Evolutionary conservation across 2,888 invertebrate genomes (phyloP).

Genomic region (Napeogenes sylphis): DNA sequence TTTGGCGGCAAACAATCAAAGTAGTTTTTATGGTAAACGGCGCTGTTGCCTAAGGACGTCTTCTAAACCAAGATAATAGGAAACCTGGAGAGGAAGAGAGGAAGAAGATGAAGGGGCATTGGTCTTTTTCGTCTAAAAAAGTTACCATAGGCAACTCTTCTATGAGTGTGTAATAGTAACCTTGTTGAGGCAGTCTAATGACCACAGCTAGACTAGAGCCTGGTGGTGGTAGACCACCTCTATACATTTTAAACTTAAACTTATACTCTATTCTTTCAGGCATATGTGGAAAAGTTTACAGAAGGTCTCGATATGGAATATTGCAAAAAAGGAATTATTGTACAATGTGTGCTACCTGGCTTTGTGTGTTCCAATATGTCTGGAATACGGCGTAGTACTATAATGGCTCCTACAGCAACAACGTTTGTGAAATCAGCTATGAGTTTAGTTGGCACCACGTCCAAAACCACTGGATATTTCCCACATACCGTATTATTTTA

Average conservation of each 20-base stretch:
- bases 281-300: slow-evolving; percentile 89
- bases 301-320: slow-evolving; percentile 88
- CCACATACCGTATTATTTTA: slow-evolving; percentile 81
- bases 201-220: no score
- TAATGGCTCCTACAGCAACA: slow-evolving; percentile 86
- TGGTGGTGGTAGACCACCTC: no score
- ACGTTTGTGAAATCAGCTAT: slow-evolving; percentile 85
- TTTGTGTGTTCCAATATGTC: slow-evolving; percentile 96
- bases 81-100: no score
- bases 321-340: slow-evolving; percentile 81
- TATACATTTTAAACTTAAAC: no score
- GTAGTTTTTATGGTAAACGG: no score
- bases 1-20: not conserved
- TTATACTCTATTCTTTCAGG: slow-evolving; percentile 60
- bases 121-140: no score
- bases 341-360: slow-evolving; percentile 91
- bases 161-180: no score
- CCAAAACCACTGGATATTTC: slow-evolving; percentile 85
- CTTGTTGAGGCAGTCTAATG: no score
- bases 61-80: no score
- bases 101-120: no score
- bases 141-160: no score
- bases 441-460: slow-evolving; percentile 82
- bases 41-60: no score
- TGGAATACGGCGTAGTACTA: slow-evolving; percentile 83